These are phyloP conservation scores for Helostoma temminkii DNA, from an alignment of 2,797 vertebrate genomes.

Conservation along the genomic window DNA sequence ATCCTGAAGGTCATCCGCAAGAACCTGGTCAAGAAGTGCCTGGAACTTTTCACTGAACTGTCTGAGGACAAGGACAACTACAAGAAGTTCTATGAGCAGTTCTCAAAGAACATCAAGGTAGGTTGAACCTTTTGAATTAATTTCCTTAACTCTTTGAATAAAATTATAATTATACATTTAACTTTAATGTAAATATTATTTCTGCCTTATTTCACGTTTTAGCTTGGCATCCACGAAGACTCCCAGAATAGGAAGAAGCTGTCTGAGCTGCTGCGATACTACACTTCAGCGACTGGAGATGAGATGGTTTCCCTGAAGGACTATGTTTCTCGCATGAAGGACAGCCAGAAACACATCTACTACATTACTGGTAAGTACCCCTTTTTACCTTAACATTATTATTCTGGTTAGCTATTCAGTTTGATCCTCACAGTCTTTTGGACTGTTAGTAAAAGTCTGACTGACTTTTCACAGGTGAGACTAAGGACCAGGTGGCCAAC, in stretches of 20 bases:
- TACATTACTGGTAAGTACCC: constrained; percentile 79
- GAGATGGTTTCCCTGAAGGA: constrained; percentile 96
- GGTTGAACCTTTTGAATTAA: background rate
- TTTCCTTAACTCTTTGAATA: background rate
- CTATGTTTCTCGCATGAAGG: constrained; percentile 94
- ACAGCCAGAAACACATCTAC: constrained; percentile 94
- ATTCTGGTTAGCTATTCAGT: background rate
- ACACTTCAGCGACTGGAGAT: constrained; percentile 92
- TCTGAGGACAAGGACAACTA: constrained; percentile 95
- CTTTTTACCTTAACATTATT: background rate
- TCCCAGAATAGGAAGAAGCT: constrained; percentile 94
- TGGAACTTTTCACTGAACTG: constrained; percentile 93
- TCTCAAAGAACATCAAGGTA: constrained; percentile 96
- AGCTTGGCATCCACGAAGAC: constrained; percentile 94
- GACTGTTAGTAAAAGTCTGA: too few relatives aligned
- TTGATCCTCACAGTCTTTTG: too few relatives aligned
- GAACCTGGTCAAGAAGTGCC: constrained; percentile 96
- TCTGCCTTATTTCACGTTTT: constrained; percentile 7
- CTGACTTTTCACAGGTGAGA: constrained; percentile 89
- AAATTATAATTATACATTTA: background rate
- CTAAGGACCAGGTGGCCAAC: constrained; percentile 97
- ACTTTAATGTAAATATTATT: background rate
- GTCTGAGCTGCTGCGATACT: constrained; percentile 90
- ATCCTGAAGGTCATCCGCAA: constrained; percentile 98
- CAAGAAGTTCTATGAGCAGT: constrained; percentile 94